Conservation (phyloP, 2,113 vertebrate genomes). For the Odocoileus virginianus region DNA sequence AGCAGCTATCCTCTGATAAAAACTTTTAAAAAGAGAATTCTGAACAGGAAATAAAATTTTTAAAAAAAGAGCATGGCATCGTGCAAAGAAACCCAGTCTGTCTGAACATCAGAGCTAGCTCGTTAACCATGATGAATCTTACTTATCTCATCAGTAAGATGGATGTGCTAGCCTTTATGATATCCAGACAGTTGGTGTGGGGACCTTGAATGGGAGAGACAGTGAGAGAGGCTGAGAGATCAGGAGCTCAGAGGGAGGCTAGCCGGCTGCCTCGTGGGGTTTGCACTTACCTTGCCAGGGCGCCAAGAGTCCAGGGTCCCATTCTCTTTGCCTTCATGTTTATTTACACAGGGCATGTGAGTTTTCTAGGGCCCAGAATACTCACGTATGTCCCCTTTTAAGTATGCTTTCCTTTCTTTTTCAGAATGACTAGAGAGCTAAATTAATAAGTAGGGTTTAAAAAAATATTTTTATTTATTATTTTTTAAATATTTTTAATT, state of each 20-base stretch:
- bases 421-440: background rate
- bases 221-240: background rate
- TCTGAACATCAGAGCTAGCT: background rate
- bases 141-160: background rate
- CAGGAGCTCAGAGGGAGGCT: background rate
- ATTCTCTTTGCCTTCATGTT: background rate
- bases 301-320: background rate
- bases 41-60: background rate
- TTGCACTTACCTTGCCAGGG: background rate
- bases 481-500: background rate
- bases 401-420: background rate
- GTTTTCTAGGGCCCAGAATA: background rate
- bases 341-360: background rate
- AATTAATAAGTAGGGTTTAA: background rate
- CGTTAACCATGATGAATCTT: background rate
- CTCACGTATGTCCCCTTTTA: background rate
- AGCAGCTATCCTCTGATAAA: background rate
- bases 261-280: background rate
- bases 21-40: background rate
- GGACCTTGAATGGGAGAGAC: background rate
- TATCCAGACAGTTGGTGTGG: background rate
- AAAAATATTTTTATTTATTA: background rate
- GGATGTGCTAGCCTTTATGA: background rate
- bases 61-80: background rate
- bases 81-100: background rate